These are phyloP conservation scores for Cheilosia variabilis DNA, from an alignment of 2,888 invertebrate species.

Conservation along the genomic window DNA sequence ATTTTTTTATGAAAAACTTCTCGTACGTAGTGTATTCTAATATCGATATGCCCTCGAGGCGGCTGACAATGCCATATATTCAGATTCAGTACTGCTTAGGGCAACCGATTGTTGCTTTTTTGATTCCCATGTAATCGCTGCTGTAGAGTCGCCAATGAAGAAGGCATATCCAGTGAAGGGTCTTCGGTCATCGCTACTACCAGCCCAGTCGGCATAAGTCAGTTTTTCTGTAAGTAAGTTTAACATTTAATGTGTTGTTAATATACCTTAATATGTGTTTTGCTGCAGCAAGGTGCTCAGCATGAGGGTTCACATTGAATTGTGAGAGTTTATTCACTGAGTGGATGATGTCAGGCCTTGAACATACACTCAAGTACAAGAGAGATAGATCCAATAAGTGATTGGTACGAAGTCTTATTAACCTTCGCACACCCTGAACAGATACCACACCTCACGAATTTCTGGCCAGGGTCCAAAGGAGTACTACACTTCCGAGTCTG, in stretches of 20 bases:
- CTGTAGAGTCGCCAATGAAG: constrained; percentile 31
- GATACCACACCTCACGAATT: constrained; percentile 26
- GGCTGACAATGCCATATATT: constrained; percentile 51
- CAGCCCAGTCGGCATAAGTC: constrained; percentile 68
- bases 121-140: constrained; percentile 49
- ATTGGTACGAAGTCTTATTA: constrained; percentile 46
- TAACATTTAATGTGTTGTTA: not conserved
- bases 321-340: constrained; percentile 39
- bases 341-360: constrained; percentile 58
- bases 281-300: too few species aligned
- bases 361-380: constrained; percentile 32
- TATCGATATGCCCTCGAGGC: constrained; percentile 55
- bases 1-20: constrained; percentile 7
- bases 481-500: constrained; percentile 28
- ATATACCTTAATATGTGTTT: not conserved
- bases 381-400: constrained; percentile 51
- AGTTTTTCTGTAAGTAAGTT: constrained; percentile 26
- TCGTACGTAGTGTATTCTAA: constrained; percentile 19
- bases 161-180: constrained; percentile 65
- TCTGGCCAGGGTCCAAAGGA: constrained; percentile 17
- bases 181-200: constrained; percentile 39
- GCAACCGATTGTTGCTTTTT: constrained; percentile 40
- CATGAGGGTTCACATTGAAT: constrained; percentile 30
- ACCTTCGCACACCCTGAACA: constrained; percentile 18
- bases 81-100: constrained; percentile 51